Evolutionary conservation across 2,113 vertebrate genomes (phyloP), one percentile per base, ranked within the genome.

Genomic region (Calyptomena viridis): DNA sequence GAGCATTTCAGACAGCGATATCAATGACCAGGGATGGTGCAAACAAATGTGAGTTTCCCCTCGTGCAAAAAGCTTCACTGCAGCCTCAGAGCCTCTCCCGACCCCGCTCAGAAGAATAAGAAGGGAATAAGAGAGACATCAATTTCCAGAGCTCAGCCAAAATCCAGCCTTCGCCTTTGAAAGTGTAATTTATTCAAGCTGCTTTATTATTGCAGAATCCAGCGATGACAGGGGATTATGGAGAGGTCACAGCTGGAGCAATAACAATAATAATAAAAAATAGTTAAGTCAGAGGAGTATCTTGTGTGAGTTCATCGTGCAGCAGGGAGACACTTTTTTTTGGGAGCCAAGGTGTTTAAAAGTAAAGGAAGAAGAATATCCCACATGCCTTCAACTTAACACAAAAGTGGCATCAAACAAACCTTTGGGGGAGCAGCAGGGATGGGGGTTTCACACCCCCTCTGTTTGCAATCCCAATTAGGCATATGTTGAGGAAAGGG

Each of bases 401-500:
- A 9, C 46, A 20, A 21, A 89, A 83, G 75, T 19, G 42, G 50
- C 86, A 86, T 42, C 37, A 42, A 90, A 90, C 25, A 19, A 94
- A 77, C 76, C 72, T 95, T 63, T 23, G 10, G 42, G 82, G 95
- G 84, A 93, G 84, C 22, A 59, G 74, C 28, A 2, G 69, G 77
- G 94, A 89, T 1, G 47, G 35, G 67, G 85, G 78, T 63, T 97
- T 95, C 95, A 87, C 91, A 86, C 96, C 96, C 87, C 73, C 69
- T 81, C 93, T 90, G 46, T 92, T 91, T 96, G 88, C 94, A 96
- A 98, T 96, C 97, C 95, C 97, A 98, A 97, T 98, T 97, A 98
- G 97, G 93, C 93, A 66, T 97, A 97, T 98, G 98, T 78, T 97
- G 97, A 97, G 98, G 97, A 98, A 96, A 97, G 97, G 97, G 97